Base-by-base conservation (phyloP, 2,888 invertebrate genomes). In the Thymelicus sylvestris region DNA sequence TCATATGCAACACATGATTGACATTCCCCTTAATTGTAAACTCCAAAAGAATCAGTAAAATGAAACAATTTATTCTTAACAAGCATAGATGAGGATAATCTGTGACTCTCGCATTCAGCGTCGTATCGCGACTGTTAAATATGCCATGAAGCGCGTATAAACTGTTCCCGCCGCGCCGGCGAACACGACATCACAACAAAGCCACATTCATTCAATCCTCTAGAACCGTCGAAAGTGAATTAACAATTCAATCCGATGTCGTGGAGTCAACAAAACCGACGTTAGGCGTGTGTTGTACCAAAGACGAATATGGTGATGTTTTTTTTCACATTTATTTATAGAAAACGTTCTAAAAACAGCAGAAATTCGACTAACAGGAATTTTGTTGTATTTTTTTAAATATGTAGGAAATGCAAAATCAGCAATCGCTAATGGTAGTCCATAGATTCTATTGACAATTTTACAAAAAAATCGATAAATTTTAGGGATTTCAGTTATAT, bases 171-270 rank as follows among this genome's bases (percentile, higher is more conserved):
- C 15, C 31, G 38, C 64, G 64, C 47, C 48, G 50, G 47, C 50
- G 50, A 64, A 19, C 13, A 48, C 44, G 44, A 38, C 66, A 50
- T 52, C 60, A 15, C 63, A 59, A 48, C 57, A 59, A 69, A 64
- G 64, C 64, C 57, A 57, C 64, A 69, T 64, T 64, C 64, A 64
- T 69, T 55, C 59, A 39, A 69, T 69, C 39, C 69, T 69, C 55
- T 63, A 38, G 55, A 63, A 63, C 59, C 64, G 57, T 63, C 48
- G 64, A 63, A 59, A 69, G 59, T 64, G 69, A 64, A 69, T 69
- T 69, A 69, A 64, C 69, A 59, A 62, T 67, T 69, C 69, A 69
- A 69, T 69, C 47, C 39, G 62, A 39, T 67, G 61, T 62, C 61
- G 68, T 12, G 13, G 47, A 38, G 57, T 57, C 63, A 41, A 31